Evolutionary conservation across 2,113 vertebrate species (phyloP), one percentile per base, ranked within the genome.

Genomic region (Oceanites oceanicus): DNA sequence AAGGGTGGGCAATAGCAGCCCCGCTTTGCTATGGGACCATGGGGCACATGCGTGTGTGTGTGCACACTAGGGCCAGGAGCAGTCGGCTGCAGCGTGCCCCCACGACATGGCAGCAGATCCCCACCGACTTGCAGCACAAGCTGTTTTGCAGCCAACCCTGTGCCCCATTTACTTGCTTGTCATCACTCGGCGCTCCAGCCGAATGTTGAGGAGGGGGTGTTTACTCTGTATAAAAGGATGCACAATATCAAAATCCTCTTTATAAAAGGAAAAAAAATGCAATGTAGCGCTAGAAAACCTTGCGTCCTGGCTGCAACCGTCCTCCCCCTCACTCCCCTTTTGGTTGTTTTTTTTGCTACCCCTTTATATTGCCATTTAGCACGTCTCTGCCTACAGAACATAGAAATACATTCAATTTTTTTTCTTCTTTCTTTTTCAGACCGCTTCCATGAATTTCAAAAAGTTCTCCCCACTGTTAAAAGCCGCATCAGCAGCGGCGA

Each of bases 241-340:
- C 52, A 38, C 76, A 7, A 19, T 96, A 97, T 93, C 92, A 96
- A 97, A 97, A 94, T 50, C 79, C 90, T 86, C 68, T 88, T 80
- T 92, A 90, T n/a, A 95, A 95, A 94, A 95, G 38, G 9, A 84
- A 62, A 45, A 63, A 38, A 25, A 20, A 18, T 3, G 23, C 67
- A 93, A 36, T 0, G 0, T 66, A 52, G 59, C 1, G 0, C 88
- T 91, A 88, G 68, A 74, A 96, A 90, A 86, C 61, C 55, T 30
- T 9, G 0, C 0, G 0, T 52, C 63, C 68, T 74, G n/a, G 44
- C 76, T 44, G 59, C 71, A 50, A 5, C 42, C 2, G 0, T 52
- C 61, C 47, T 70, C 30, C 11, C 47, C 26, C 0, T 0, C 2
- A 1, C 67, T 42, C 61, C 38, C 56, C 47, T 20, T 11, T 5